phyloP scores from a whole-genome alignment of 2,888 invertebrate species.

The Steinernema hermaphroditum region DNA sequence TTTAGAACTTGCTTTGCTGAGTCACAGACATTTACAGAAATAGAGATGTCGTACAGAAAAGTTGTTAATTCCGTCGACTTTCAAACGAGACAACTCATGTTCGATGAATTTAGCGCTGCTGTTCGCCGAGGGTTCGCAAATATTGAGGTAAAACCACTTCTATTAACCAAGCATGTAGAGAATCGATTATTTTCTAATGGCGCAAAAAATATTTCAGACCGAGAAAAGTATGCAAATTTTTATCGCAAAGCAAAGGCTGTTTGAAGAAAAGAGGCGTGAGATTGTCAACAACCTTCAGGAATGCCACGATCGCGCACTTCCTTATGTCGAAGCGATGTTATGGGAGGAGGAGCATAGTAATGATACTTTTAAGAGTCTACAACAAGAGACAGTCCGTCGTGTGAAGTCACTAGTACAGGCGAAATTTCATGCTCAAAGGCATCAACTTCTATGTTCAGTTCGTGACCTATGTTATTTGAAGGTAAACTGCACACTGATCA shows the following conservation, averaged over 20 bases:
- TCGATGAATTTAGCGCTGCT: neutral
- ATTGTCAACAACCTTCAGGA: neutral
- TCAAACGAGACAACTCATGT: neutral
- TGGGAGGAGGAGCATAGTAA: neutral
- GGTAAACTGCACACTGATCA: neutral
- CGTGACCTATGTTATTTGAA: constrained; percentile 9
- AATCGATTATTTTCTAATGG: neutral
- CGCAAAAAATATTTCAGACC: neutral
- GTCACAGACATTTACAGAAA: neutral
- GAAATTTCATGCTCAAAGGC: neutral
- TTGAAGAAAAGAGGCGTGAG: neutral
- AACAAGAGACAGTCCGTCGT: neutral
- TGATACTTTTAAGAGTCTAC: neutral
- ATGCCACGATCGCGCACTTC: neutral
- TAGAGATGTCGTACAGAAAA: neutral
- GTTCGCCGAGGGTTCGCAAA: neutral
- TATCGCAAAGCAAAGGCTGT: neutral
- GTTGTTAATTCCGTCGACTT: neutral
- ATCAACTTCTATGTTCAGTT: neutral
- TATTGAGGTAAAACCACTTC: neutral
- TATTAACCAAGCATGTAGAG: neutral
- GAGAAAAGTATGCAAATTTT: neutral
- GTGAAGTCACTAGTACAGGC: neutral
- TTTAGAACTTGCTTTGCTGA: too few relatives aligned
- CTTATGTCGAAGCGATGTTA: neutral